Percentiles rank a stretch among this genome's conserved stretches.
Conservation (phyloP, 2,797 vertebrate genomes). For the Heteromormyrus szaboi region DNA sequence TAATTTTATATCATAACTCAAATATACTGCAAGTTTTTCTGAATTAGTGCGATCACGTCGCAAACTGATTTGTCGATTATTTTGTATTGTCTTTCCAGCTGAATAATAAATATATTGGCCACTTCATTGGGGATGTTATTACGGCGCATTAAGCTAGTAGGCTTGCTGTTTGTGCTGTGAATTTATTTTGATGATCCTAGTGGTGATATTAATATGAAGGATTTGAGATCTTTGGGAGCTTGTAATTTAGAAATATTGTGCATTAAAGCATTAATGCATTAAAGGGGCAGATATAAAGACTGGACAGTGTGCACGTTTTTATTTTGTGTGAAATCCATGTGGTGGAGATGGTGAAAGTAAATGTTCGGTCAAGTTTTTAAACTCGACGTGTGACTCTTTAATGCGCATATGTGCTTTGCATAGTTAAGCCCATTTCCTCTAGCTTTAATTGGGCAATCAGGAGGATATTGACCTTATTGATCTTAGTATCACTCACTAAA, state of each 20-base stretch:
- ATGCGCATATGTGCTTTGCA: neutral
- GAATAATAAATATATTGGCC: neutral
- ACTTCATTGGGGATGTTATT: neutral
- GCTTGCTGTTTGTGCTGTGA: constrained; percentile 10
- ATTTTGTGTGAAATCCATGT: neutral
- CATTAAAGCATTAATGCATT: neutral
- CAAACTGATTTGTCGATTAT: neutral
- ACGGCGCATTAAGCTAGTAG: neutral
- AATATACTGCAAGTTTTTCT: neutral
- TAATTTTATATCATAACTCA: neutral
- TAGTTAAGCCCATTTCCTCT: neutral
- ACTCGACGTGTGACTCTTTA: neutral
- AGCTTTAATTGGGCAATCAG: neutral
- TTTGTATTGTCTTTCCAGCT: neutral
- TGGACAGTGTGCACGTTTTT: neutral
- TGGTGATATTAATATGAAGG: constrained; percentile 19
- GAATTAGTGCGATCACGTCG: neutral
- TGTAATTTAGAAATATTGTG: neutral
- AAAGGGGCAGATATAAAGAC: neutral
- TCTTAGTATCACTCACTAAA: neutral
- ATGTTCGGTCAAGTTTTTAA: neutral
- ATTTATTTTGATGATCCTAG: constrained; percentile 43
- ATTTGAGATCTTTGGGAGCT: neutral
- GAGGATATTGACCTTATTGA: neutral
- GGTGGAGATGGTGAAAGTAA: neutral